Evolutionary conservation across 2,797 vertebrate species (phyloP), one percentile per base, ranked within the genome.

Genomic region (Enteromius radiatus): DNA sequence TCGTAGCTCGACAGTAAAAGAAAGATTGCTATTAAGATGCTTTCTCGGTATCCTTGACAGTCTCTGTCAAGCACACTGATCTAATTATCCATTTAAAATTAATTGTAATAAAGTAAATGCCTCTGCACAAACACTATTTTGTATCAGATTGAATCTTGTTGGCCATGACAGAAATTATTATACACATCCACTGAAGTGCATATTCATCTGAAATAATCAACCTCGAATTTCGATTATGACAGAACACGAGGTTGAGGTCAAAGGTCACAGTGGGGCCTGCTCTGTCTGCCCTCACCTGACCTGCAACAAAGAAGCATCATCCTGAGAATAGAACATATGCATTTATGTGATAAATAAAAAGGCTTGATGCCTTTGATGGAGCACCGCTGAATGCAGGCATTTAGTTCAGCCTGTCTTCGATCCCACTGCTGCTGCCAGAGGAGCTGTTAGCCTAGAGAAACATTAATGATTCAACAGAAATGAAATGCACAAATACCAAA

Each of bases 31-130:
- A 88, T 89, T 92, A 91, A 93, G 91, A 93, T 92, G 91, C 93
- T 94, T 94, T 91, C 91, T 90, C 92, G 92, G 68, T 93, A 93
- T 93, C 92, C 91, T 92, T 92, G 91, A 93, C 92, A 92, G 91
- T 91, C 91, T 91, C 92, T 94, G 91, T 91, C 91, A 93, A 89
- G 91, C 87, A 93, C 92, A 94, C 92, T 92, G 92, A 94, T 94
- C 92, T 93, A 94, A 94, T 94, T 94, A 95, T 92, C 91, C 89
- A 92, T 91, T 93, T 88, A 88, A 89, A 91, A 91, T 88, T 94
- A 93, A 93, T 94, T 93, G 91, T 92, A 93, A 94, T 92, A 92
- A 80, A 77, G 90, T 88, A 70, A 75, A 86, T 88, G 89, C 90
- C 89, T 90, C 88, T 90, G 87, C 87, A 86, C 70, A 56, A 75